Evolutionary conservation across 2,888 invertebrate genomes (phyloP).

Genomic region (Dynastes maya): DNA sequence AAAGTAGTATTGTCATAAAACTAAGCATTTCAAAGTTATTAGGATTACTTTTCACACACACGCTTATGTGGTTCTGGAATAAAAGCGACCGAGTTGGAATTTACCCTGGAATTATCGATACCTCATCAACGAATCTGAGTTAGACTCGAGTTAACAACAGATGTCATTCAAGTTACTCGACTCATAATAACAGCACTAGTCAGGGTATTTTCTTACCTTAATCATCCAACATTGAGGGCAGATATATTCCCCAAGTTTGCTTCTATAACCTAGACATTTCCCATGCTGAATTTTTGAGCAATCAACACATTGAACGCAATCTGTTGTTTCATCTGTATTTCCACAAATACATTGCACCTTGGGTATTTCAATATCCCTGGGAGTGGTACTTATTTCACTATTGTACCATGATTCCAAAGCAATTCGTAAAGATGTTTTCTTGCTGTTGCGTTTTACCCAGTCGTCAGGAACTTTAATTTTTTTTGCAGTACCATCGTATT

Average conservation of each 20-base stretch:
- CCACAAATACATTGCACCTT: constrained; percentile 70
- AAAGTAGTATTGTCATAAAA: no score
- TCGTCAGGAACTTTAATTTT: constrained; percentile 58
- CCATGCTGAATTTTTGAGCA: constrained; percentile 79
- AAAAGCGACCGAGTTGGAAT: no score
- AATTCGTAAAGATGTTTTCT: constrained; percentile 59
- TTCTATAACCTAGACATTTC: constrained; percentile 74
- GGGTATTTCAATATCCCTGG: background rate
- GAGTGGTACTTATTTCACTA: constrained; percentile 58
- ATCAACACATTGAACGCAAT: constrained; percentile 71
- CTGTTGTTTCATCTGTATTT: constrained; percentile 57
- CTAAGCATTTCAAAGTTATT: no score
- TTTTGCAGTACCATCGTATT: constrained; percentile 54
- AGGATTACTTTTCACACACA: no score
- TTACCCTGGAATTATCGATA: no score
- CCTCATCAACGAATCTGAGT: no score
- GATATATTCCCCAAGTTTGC: constrained; percentile 69
- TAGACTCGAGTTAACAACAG: no score
- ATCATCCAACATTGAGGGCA: constrained; percentile 80
- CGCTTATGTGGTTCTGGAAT: no score
- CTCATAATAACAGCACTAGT: no score
- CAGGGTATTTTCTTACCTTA: constrained; percentile 56
- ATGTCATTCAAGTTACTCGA: no score
- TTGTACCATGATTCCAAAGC: constrained; percentile 65
- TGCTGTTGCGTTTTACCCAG: constrained; percentile 57